Conservation (phyloP, 2,888 invertebrate species). For the Scelioninae gen. 1 region DNA sequence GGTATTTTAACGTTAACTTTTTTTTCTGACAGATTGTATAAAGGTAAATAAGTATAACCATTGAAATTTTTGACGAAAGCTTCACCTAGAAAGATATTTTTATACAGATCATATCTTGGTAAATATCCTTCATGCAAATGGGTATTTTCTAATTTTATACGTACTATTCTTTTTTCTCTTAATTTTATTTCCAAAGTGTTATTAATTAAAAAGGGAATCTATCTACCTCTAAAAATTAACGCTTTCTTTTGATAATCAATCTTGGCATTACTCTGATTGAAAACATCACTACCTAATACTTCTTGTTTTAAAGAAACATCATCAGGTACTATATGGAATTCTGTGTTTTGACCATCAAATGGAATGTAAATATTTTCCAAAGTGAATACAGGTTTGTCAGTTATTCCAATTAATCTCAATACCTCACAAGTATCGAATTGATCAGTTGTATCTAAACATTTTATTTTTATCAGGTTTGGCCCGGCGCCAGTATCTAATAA, state of each 20-base stretch:
- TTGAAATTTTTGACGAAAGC: not conserved
- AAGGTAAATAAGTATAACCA: not conserved
- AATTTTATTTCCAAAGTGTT: no score
- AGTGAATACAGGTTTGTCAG: not conserved
- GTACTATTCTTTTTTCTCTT: not conserved
- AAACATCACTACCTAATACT: constrained; percentile 5
- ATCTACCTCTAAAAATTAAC: no score
- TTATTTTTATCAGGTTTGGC: constrained; percentile 15
- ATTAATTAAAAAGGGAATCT: no score
- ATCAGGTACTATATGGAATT: constrained; percentile 32
- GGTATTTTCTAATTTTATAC: not conserved
- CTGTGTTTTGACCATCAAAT: not conserved
- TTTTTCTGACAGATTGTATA: not conserved
- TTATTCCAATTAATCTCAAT: constrained; percentile 7
- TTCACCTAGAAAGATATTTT: constrained; percentile 1
- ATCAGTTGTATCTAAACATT: not conserved
- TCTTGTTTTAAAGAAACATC: constrained; percentile 18
- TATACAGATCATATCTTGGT: not conserved
- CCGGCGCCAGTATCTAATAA: no score
- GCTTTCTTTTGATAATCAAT: not conserved
- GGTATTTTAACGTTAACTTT: not conserved
- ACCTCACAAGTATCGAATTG: not conserved
- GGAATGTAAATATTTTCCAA: constrained; percentile 68
- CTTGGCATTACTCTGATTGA: not conserved
- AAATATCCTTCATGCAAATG: not conserved